phyloP scores from a whole-genome alignment of 2,888 invertebrate species.

The Polyommatus icarus region DNA sequence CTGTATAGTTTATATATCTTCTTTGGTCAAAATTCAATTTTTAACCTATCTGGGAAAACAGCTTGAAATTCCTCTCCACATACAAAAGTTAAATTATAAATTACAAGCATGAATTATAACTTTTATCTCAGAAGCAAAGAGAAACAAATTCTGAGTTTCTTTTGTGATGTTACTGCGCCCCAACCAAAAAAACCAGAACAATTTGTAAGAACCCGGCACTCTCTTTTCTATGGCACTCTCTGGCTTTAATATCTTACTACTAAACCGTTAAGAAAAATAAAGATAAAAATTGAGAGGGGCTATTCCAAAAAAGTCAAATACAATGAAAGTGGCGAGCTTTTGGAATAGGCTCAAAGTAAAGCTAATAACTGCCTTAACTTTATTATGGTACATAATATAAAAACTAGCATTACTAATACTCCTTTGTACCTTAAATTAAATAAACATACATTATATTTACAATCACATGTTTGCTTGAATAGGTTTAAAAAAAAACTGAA shows the following conservation, averaged over 20 bases:
- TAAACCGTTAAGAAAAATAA: background rate
- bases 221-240: background rate
- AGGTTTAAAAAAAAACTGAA: background rate
- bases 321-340: background rate
- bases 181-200: background rate
- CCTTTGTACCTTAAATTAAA: slow-evolving; percentile 10
- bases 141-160: background rate
- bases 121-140: no score
- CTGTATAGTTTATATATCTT: no score
- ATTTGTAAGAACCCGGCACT: background rate
- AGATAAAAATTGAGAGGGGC: background rate
- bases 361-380: slow-evolving; percentile 1
- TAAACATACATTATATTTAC: background rate
- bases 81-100: no score
- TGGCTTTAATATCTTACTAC: background rate
- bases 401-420: background rate
- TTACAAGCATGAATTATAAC: no score
- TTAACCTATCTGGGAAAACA: no score
- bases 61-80: no score
- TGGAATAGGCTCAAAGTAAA: background rate
- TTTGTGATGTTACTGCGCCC: background rate
- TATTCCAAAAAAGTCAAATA: no score
- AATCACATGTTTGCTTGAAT: background rate
- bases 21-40: no score
- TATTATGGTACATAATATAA: slow-evolving; percentile 1